phyloP scores from a whole-genome alignment of 2,888 invertebrate genomes.

The Eristalinus aeneus region DNA sequence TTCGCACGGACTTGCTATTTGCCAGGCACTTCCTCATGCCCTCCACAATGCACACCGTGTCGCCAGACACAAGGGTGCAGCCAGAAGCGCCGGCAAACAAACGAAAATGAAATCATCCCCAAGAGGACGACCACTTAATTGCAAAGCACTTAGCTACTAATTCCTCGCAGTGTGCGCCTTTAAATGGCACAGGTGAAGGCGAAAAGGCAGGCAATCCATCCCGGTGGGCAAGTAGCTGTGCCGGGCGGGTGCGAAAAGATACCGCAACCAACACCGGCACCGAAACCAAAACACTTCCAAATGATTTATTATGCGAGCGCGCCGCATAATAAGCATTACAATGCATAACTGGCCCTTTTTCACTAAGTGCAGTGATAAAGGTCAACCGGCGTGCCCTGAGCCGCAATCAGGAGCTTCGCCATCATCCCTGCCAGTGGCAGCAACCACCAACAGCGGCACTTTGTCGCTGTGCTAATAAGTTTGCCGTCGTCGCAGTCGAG shows the following conservation, averaged over 20 bases:
- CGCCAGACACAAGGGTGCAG: background rate
- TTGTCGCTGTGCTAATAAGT: conserved; percentile 47
- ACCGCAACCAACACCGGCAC: conserved; percentile 25
- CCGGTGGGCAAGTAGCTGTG: background rate
- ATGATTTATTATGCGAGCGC: conserved; percentile 70
- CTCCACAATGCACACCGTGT: background rate
- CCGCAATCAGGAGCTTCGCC: conserved; percentile 1
- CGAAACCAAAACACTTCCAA: conserved; percentile 53
- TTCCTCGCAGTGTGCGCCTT: conserved; percentile 58
- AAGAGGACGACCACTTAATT: conserved; percentile 64
- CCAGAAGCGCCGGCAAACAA: conserved; percentile 4
- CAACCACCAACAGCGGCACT: background rate
- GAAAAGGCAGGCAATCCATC: conserved; percentile 6
- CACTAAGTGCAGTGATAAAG: conserved; percentile 63
- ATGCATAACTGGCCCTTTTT: conserved; percentile 35
- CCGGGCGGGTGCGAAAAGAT: background rate
- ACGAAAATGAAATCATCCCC: conserved; percentile 28
- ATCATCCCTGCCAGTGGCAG: background rate
- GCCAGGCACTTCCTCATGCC: background rate
- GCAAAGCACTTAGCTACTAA: conserved; percentile 64
- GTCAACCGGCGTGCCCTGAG: conserved; percentile 36
- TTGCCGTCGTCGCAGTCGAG: background rate
- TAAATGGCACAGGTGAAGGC: conserved; percentile 5
- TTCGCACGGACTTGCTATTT: background rate
- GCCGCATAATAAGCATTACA: conserved; percentile 67